Evolutionary conservation across 2,797 vertebrate genomes (phyloP).

Genomic region (Alcedo atthis): DNA sequence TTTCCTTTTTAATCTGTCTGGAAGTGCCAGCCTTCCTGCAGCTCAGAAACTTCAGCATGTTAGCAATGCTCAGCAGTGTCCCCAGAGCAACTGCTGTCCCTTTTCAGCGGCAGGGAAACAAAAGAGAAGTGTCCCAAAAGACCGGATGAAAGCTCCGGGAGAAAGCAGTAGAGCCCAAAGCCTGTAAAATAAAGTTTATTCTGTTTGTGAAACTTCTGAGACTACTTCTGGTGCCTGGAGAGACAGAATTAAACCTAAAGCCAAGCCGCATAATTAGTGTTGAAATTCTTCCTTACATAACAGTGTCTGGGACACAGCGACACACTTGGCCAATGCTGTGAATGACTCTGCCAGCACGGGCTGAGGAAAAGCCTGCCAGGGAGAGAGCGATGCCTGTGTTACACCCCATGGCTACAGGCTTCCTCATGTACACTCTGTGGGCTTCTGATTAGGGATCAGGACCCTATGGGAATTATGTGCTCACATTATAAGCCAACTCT

Average conservation of each 20-base stretch:
- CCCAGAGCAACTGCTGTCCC: constrained; percentile 1
- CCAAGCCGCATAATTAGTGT: background rate
- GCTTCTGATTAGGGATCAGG: background rate
- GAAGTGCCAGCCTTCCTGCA: background rate
- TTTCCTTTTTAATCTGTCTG: background rate
- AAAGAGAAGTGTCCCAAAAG: background rate
- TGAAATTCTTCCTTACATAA: constrained; percentile 33
- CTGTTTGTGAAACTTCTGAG: background rate
- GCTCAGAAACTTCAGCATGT: background rate
- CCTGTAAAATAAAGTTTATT: background rate
- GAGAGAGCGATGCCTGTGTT: background rate
- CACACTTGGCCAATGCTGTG: background rate
- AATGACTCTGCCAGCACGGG: background rate
- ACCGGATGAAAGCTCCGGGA: background rate
- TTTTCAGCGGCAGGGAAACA: background rate
- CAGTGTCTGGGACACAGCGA: background rate
- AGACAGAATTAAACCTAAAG: background rate
- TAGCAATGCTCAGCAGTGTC: background rate
- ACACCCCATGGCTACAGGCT: background rate
- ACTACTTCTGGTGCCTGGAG: background rate
- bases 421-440: background rate
- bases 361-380: background rate
- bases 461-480: background rate
- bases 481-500: background rate
- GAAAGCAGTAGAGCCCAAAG: background rate